A percentile compares a stretch with the other conserved stretches of the same genome.
Evolutionary conservation across 2,797 vertebrate species (phyloP).

Genomic region (Pampus argenteus): DNA sequence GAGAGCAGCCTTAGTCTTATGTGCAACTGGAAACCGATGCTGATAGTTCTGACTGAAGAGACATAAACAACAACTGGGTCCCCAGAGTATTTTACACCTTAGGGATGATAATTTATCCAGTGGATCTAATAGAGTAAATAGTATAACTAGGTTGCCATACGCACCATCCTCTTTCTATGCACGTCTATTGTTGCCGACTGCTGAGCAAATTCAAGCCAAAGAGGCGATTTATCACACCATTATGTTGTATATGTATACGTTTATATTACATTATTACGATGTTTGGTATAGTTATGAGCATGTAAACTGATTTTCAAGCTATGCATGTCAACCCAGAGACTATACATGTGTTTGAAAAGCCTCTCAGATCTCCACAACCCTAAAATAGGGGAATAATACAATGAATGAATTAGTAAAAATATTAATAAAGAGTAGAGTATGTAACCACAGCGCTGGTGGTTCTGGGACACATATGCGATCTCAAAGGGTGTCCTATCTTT

Average conservation of each 20-base stretch:
- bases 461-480: too few relatives aligned
- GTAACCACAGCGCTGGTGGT: not conserved
- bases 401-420: conserved; percentile 1
- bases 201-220: not conserved
- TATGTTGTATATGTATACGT: not conserved
- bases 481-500: not conserved
- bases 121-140: not conserved
- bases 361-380: not conserved
- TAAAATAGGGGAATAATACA: conserved; percentile 6
- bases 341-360: not conserved
- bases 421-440: not conserved
- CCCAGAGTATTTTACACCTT: not conserved
- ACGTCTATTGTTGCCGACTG: not conserved
- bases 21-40: not conserved
- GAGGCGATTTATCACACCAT: not conserved
- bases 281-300: not conserved
- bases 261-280: not conserved
- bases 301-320: not conserved
- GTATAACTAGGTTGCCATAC: not conserved
- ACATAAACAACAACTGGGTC: not conserved
- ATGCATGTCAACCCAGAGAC: not conserved
- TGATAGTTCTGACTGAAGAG: not conserved
- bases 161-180: not conserved
- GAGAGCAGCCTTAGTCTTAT: not conserved
- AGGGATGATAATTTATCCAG: not conserved